Percentiles rank a stretch among this genome's conserved stretches.
Evolutionary conservation across 2,797 vertebrate species (phyloP).

Genomic region (Phoebastria nigripes): DNA sequence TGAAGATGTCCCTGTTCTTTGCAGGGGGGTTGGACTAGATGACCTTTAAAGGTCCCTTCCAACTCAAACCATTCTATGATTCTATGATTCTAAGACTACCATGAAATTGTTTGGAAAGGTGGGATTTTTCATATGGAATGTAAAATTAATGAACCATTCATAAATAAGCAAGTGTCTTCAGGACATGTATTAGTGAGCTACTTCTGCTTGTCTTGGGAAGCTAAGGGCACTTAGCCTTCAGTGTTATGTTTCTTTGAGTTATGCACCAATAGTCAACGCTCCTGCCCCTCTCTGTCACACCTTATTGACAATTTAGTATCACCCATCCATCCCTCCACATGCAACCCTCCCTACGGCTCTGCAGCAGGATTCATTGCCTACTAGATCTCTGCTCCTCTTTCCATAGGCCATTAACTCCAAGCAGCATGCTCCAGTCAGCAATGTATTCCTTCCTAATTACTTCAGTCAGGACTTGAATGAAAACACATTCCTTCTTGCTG

Average conservation of each 20-base stretch:
- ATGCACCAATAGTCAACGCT: neutral
- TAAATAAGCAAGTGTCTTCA: fast-evolving
- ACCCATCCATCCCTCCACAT: neutral
- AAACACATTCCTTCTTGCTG: neutral
- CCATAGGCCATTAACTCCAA: neutral
- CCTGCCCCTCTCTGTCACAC: neutral
- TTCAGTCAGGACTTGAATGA: neutral
- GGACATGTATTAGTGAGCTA: neutral
- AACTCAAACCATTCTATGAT: neutral
- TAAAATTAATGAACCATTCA: neutral
- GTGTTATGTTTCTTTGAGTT: neutral
- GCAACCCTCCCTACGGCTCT: neutral
- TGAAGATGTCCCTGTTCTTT: neutral
- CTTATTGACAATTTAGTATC: neutral
- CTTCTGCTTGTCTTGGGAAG: neutral
- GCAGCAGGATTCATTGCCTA: neutral
- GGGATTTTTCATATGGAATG: neutral
- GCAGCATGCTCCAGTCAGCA: neutral
- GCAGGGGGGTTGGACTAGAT: neutral
- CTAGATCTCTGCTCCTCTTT: neutral
- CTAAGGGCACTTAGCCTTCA: neutral
- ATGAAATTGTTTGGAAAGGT: neutral
- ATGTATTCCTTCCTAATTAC: neutral
- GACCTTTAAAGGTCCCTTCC: neutral
- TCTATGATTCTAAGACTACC: neutral